Base-by-base conservation (phyloP, 1,140 invertebrate genomes). In the Eumeta japonica region DNA sequence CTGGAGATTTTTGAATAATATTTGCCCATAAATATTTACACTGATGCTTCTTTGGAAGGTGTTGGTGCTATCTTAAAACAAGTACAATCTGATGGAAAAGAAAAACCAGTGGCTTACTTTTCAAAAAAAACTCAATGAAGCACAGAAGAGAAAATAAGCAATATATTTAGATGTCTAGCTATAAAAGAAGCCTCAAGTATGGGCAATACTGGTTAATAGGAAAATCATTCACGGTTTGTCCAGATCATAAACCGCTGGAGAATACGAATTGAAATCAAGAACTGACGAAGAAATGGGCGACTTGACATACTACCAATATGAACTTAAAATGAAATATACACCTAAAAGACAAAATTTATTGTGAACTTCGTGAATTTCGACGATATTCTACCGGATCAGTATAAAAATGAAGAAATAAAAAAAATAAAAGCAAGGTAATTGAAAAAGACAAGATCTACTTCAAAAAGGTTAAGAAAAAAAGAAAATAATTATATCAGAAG, bases 341-440 rank as follows among this genome's bases (percentile, higher is more conserved):
- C n/a, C n/a, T n/a, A n/a, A n/a, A n/a, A n/a, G n/a, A n/a, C n/a
- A n/a, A n/a, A n/a, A n/a, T n/a, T n/a, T n/a, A n/a, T n/a, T n/a
- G n/a, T n/a, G 56, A 62, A 61, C 55, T 58, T 11, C 58, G 64
- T 36, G 52, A 49, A 41, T 43, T 61, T 12, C 58, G 55, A 24
- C 52, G 58, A 44, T 63, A 68, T 19, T 57, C 58, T 63, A 36
- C 3, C 49, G 33, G 1, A 44, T 43, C 50, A 61, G 32, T 50
- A 60, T 30, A 14, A 7, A 27, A 45, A 61, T 11, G 50, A 58
- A 41, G 11, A 36, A 18, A 52, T 62, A 39, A 61, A 62, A 41
- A 40, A 5, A 32, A 44, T 28, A 45, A 54, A 39, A 16, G 37
- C 12, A 48, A 46, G 28, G 13, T 52, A 20, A 28, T 35, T 19